phyloP scores from a whole-genome alignment of 2,888 invertebrate species.

The Poecilus cupreus region DNA sequence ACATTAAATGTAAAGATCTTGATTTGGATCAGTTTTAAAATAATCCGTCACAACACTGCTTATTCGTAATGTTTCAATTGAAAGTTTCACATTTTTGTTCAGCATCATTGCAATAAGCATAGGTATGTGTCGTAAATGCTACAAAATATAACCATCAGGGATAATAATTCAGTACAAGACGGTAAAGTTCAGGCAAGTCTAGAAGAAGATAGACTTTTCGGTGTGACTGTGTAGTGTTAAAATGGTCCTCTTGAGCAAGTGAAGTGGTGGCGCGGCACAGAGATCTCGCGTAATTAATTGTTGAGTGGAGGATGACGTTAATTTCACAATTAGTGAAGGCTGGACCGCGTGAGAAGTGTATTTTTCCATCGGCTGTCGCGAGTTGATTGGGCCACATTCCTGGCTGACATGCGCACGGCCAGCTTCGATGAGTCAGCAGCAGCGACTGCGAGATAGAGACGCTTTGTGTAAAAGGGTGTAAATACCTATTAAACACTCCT shows the following conservation, averaged over 20 bases:
- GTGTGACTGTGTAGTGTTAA: neutral
- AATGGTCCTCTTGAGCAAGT: neutral
- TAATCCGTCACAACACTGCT: too few species aligned
- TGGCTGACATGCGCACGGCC: conserved; percentile 67
- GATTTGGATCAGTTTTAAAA: too few species aligned
- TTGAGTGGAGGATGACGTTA: conserved; percentile 35
- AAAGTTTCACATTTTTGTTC: too few species aligned
- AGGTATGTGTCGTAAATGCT: too few species aligned
- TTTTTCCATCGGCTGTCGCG: conserved; percentile 64
- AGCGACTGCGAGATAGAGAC: conserved; percentile 67
- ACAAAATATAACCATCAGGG: too few species aligned
- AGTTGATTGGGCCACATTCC: conserved; percentile 69
- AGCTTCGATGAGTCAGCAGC: conserved; percentile 66
- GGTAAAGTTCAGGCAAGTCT: neutral
- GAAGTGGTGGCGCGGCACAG: neutral
- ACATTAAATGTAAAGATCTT: too few species aligned
- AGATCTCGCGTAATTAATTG: conserved; percentile 19
- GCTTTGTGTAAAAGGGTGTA: conserved; percentile 71
- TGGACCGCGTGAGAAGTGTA: conserved; percentile 13
- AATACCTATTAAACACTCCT: conserved; percentile 69
- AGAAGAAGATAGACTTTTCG: neutral
- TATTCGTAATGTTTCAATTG: too few species aligned
- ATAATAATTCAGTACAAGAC: neutral
- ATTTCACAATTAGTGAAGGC: conserved; percentile 29
- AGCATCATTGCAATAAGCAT: too few species aligned